Conservation (phyloP, 2,797 vertebrate genomes). For the Cyprinella venusta region DNA sequence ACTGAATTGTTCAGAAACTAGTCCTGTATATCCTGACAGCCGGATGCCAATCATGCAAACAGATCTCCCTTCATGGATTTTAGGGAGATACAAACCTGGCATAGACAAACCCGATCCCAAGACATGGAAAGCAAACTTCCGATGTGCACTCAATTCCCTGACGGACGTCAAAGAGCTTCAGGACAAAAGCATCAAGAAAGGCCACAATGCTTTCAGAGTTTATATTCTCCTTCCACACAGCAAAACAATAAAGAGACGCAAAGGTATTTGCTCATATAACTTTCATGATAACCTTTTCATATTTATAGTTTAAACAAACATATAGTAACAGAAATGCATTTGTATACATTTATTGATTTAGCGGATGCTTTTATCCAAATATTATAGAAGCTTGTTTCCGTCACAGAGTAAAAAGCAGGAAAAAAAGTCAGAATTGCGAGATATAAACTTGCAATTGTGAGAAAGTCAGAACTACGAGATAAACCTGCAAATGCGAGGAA, state of each 20-base stretch:
- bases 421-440: background rate
- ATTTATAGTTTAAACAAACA: background rate
- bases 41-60: background rate
- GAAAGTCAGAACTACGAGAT: background rate
- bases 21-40: background rate
- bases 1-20: background rate
- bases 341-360: background rate
- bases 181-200: conserved; percentile 81
- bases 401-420: too few relatives aligned
- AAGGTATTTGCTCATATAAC: conserved; percentile 29
- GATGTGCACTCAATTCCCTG: conserved; percentile 82
- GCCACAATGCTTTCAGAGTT: conserved; percentile 79
- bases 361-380: background rate
- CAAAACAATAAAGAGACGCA: conserved; percentile 50
- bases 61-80: background rate
- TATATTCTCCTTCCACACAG: conserved; percentile 78
- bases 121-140: conserved; percentile 85
- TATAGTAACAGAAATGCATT: background rate
- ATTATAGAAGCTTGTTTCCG: background rate
- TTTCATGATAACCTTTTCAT: background rate
- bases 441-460: background rate
- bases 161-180: conserved; percentile 78
- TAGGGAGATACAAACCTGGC: conserved; percentile 78
- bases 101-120: conserved; percentile 82
- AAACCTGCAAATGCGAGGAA: too few relatives aligned